These are phyloP conservation scores for Hypothenemus hampei DNA, from an alignment of 1,140 invertebrate genomes.

Conservation along the genomic window DNA sequence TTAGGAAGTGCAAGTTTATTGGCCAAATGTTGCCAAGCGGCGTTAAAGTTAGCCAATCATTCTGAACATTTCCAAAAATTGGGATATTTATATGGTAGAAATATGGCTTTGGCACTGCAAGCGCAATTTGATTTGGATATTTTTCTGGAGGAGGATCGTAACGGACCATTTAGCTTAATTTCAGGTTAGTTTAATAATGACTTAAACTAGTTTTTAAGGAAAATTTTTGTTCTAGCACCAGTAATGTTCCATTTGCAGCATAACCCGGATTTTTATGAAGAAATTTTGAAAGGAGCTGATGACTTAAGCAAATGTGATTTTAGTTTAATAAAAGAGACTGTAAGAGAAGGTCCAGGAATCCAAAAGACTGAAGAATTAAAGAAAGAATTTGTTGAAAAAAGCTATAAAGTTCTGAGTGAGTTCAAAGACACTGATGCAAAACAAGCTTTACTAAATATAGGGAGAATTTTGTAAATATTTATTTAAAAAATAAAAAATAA, in stretches of 20 bases:
- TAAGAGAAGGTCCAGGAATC: constrained; percentile 59
- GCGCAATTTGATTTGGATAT: constrained; percentile 54
- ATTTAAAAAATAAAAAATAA: not conserved
- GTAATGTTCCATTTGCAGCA: constrained; percentile 76
- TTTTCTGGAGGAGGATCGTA: constrained; percentile 25
- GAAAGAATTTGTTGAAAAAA: constrained; percentile 67
- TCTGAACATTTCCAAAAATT: constrained; percentile 60
- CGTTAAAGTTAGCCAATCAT: constrained; percentile 77
- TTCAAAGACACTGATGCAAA: constrained; percentile 69
- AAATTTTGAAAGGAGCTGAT: constrained; percentile 65
- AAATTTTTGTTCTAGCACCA: constrained; percentile 53
- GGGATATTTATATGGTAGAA: constrained; percentile 85
- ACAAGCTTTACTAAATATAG: constrained; percentile 69
- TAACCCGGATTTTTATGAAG: constrained; percentile 61
- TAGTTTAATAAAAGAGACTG: constrained; percentile 48
- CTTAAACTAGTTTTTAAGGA: not conserved
- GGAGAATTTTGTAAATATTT: constrained; percentile 39
- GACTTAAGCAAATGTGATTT: constrained; percentile 69
- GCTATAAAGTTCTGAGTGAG: constrained; percentile 63
- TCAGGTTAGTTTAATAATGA: constrained; percentile 43
- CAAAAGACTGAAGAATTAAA: constrained; percentile 67
- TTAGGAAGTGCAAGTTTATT: constrained; percentile 19
- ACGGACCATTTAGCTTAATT: constrained; percentile 59
- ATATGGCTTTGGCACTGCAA: constrained; percentile 85
- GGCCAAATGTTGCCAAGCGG: constrained; percentile 70